Base-by-base conservation (phyloP, 2,888 invertebrate species). In the Morpho deidamia region DNA sequence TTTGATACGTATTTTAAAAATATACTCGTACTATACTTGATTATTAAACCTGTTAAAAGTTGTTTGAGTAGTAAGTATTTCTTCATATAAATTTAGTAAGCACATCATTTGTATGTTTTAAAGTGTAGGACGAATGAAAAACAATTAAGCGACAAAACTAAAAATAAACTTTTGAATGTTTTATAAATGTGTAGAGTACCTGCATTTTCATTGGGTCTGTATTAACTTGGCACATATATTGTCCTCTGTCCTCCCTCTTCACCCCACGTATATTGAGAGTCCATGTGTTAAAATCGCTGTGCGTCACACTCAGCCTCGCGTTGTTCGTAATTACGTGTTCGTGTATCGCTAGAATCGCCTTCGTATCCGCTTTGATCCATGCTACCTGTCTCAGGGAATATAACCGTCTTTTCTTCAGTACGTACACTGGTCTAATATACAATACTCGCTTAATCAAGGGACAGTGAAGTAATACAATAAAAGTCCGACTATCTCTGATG, bases 151-250 rank as follows among this genome's bases (percentile, higher is more conserved):
- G 5, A 23, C 5, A 23, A 23, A 23, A 23, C 23, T 23, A 23
- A 23, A 23, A 23, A 23, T 23, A 23, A 23, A 23, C 23, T 23
- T 23, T 23, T 23, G 5, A 23, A 23, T 5, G 23, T 23, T 23
- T 23, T 23, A 23, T 23, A 5, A 23, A 2, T 23, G 23, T 23
- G 23, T 23, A n/a, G 34, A 23, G 12, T 90, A 96, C 96, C 94
- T 96, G 96, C 93, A 96, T 96, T 91, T 96, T 96, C 96, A 96
- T 96, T 45, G 96, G 97, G 84, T 96, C 95, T 56, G 97, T 97
- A 86, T 97, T 97, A 74, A 97, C 96, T 92, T 97, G 97, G 90
- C 96, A 97, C 97, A 97, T 97, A 82, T 97, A 97, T 81, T 95
- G 94, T 70, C 97, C 97, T 59, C 96, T 91, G 87, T 97, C 97